Evolutionary conservation across 2,797 vertebrate genomes (phyloP).

Genomic region (Botia almorhae): DNA sequence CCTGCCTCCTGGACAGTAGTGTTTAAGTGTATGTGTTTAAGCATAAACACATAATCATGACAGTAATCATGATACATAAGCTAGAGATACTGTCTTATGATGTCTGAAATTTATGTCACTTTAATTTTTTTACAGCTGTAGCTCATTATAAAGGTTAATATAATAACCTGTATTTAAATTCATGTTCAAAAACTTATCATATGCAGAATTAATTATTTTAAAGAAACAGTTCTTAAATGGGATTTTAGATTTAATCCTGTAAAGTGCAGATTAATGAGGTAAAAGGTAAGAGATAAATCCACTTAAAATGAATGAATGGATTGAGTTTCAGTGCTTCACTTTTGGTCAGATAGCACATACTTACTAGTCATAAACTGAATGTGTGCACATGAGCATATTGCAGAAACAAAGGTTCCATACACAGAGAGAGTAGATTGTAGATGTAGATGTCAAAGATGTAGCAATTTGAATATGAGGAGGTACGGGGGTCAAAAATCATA

Average conservation of each 20-base stretch:
- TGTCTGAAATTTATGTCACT: neutral
- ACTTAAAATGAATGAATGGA: no score
- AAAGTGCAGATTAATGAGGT: neutral
- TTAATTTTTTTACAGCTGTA: no score
- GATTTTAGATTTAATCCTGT: neutral
- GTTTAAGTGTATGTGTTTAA: neutral
- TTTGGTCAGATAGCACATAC: neutral
- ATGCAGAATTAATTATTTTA: neutral
- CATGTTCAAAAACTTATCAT: no score
- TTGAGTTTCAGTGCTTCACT: neutral
- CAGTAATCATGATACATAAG: neutral
- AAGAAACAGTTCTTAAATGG: neutral
- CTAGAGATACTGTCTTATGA: neutral
- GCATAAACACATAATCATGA: neutral
- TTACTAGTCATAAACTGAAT: slow-evolving; percentile 10
- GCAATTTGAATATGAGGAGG: neutral
- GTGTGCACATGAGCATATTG: slow-evolving; percentile 38
- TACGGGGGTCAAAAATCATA: neutral
- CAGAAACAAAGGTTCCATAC: slow-evolving; percentile 43
- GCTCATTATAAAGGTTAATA: no score
- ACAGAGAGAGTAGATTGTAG: slow-evolving; percentile 28
- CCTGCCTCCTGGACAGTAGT: slow-evolving; percentile 33
- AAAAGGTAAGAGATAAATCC: no score
- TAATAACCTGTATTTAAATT: no score
- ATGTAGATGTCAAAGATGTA: neutral